phyloP scores from a whole-genome alignment of 2,797 vertebrate species.

The Chelidonichthys spinosus region DNA sequence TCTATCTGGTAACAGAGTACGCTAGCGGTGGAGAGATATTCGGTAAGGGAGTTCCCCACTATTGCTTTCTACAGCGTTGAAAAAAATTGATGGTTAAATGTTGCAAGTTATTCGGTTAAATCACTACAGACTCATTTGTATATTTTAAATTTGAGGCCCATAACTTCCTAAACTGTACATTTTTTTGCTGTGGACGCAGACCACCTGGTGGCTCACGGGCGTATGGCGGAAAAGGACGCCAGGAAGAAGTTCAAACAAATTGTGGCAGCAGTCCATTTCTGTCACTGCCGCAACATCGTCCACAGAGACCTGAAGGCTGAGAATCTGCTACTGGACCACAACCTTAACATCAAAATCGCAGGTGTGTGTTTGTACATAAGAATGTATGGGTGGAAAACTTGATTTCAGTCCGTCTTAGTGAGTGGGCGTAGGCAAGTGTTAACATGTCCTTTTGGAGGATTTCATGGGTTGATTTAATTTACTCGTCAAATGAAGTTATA shows the following conservation, averaged over 20 bases:
- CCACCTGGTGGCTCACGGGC: conserved; percentile 96
- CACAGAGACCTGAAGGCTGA: conserved; percentile 98
- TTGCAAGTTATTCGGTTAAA: neutral
- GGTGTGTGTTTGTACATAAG: conserved; percentile 65
- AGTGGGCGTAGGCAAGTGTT: conserved; percentile 72
- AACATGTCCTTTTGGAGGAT: conserved; percentile 29
- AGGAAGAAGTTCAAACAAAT: conserved; percentile 98
- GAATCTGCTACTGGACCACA: conserved; percentile 97
- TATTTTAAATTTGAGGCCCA: neutral
- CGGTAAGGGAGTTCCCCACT: conserved; percentile 85
- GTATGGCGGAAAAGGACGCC: conserved; percentile 98
- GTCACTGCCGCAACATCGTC: conserved; percentile 96
- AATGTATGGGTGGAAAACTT: conserved; percentile 23
- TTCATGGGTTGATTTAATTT: conserved; percentile 30
- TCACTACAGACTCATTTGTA: neutral
- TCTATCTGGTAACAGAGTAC: conserved; percentile 98
- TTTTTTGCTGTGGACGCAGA: conserved; percentile 78
- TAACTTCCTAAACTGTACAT: neutral
- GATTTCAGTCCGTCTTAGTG: conserved; percentile 18
- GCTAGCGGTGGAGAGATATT: conserved; percentile 99
- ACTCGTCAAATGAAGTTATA: conserved; percentile 3
- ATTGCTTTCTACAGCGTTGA: neutral
- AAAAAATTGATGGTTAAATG: neutral
- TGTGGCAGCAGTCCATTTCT: conserved; percentile 96
- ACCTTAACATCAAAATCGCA: conserved; percentile 99